phyloP scores from a whole-genome alignment of 2,888 invertebrate genomes.

The Mactromeris polynyma region DNA sequence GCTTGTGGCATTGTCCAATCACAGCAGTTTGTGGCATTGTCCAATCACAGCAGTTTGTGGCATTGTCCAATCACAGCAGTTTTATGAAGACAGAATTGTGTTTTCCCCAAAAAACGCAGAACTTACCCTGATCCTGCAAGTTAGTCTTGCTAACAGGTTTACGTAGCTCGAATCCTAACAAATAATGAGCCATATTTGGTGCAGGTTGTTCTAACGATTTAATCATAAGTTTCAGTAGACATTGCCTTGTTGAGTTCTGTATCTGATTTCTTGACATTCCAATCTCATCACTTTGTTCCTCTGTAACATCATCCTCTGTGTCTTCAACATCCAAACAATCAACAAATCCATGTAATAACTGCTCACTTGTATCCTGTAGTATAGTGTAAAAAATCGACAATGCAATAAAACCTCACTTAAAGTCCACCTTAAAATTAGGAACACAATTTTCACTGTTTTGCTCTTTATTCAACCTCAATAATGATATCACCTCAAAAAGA shows the following conservation, averaged over 20 bases:
- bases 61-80: no score
- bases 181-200: slow-evolving; percentile 95
- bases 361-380: slow-evolving; percentile 61
- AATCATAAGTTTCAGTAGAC: slow-evolving; percentile 91
- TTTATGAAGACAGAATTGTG: no score
- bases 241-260: slow-evolving; percentile 82
- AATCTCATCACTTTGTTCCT: slow-evolving; percentile 43
- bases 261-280: slow-evolving; percentile 80
- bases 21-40: no score
- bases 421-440: no score
- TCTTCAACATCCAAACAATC: slow-evolving; percentile 92
- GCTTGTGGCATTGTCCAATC: no score
- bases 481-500: no score
- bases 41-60: no score
- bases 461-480: no score
- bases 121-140: slow-evolving; percentile 90
- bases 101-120: not conserved
- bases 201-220: slow-evolving; percentile 92
- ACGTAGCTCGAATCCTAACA: slow-evolving; percentile 94
- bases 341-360: slow-evolving; percentile 93
- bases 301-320: slow-evolving; percentile 82
- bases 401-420: no score
- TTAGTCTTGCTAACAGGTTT: slow-evolving; percentile 93
- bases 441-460: no score
- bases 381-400: no score